Percentiles rank a stretch among this genome's conserved stretches.
Conservation (phyloP, 2,888 invertebrate genomes). For the Netelia fuscicornis region DNA sequence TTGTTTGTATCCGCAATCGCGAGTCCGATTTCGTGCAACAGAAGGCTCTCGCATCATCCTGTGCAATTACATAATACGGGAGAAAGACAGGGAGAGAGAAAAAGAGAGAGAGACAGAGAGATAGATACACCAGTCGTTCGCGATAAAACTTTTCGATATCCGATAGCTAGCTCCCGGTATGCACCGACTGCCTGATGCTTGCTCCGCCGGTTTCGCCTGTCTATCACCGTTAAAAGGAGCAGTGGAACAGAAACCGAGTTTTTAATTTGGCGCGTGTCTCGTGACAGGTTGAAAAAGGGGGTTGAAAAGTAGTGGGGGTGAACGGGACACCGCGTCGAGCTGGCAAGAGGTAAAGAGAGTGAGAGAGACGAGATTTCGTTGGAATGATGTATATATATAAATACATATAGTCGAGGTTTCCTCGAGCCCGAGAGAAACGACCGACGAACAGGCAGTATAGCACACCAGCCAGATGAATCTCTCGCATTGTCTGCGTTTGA, state of each 20-base stretch:
- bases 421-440: slow-evolving; percentile 61
- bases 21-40: slow-evolving; percentile 24
- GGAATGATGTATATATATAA: slow-evolving; percentile 23
- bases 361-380: slow-evolving; percentile 33
- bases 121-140: slow-evolving; percentile 61
- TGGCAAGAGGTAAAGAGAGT: slow-evolving; percentile 59
- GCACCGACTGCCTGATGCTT: slow-evolving; percentile 46
- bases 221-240: slow-evolving; percentile 76
- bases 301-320: slow-evolving; percentile 66
- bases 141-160: slow-evolving; percentile 79
- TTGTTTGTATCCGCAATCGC: slow-evolving; percentile 51
- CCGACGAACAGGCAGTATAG: slow-evolving; percentile 66
- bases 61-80: slow-evolving; percentile 17
- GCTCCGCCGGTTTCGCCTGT: slow-evolving; percentile 62
- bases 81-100: slow-evolving; percentile 5
- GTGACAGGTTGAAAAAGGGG: slow-evolving; percentile 74
- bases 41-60: slow-evolving; percentile 1
- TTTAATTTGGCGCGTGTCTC: slow-evolving; percentile 84
- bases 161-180: slow-evolving; percentile 70
- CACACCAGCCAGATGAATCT: slow-evolving; percentile 83
- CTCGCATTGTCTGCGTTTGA: slow-evolving; percentile 73
- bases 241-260: slow-evolving; percentile 81
- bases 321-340: slow-evolving; percentile 59
- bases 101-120: slow-evolving; percentile 10
- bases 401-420: slow-evolving; percentile 49